phyloP scores from a whole-genome alignment of 23 tunicate genomes.

The Corella eumyota region DNA sequence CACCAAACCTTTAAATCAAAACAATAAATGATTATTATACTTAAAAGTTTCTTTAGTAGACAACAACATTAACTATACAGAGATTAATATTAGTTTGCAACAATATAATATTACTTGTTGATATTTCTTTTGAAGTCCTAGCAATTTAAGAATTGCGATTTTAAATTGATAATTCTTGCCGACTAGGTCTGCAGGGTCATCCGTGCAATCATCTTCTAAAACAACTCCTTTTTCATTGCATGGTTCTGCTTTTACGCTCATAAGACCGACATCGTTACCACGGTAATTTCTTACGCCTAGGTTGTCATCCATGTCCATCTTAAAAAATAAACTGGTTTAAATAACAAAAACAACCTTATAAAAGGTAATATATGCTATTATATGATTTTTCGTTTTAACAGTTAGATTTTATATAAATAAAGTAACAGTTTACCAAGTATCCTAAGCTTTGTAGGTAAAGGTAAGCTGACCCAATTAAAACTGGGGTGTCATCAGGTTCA shows the following conservation, averaged over 20 bases:
- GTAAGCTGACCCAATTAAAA: slow-evolving; percentile 45
- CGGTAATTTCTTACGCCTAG: slow-evolving; percentile 26
- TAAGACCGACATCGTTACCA: slow-evolving; percentile 32
- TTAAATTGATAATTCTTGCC: slow-evolving; percentile 26
- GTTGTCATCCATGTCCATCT: slow-evolving; percentile 64
- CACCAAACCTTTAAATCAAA: slow-evolving; percentile 46
- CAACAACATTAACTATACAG: no score
- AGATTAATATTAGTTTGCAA: no score
- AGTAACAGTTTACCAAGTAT: slow-evolving; percentile 50
- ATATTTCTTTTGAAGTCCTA: slow-evolving; percentile 47
- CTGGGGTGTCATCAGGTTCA: slow-evolving; percentile 15
- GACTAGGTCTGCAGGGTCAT: slow-evolving; percentile 46
- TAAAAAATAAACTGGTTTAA: not conserved
- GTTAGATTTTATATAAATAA: no score
- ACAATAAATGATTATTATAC: not conserved
- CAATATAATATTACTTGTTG: slow-evolving; percentile 36
- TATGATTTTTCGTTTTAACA: no score
- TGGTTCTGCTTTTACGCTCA: slow-evolving; percentile 24
- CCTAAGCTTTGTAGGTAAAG: slow-evolving; percentile 61
- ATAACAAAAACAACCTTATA: not conserved
- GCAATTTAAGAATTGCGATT: slow-evolving; percentile 41
- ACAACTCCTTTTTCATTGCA: slow-evolving; percentile 20
- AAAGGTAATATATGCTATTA: not conserved
- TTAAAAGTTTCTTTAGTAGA: no score
- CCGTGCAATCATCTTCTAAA: slow-evolving; percentile 43